Evolutionary conservation across 1,140 invertebrate species (phyloP).

Genomic region (Ostrea edulis): DNA sequence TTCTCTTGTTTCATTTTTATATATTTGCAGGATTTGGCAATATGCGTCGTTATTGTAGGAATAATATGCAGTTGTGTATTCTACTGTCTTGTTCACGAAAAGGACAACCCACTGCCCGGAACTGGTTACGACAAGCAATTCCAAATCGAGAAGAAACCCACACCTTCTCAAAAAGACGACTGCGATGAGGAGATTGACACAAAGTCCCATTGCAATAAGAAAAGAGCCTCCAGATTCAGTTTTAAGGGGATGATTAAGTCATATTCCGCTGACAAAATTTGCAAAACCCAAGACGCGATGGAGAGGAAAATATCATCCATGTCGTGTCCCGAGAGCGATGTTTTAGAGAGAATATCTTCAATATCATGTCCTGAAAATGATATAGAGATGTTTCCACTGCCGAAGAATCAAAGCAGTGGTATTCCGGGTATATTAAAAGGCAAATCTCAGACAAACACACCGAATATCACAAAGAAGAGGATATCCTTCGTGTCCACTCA

Average conservation of each 20-base stretch:
- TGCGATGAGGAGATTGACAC: neutral
- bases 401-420: neutral
- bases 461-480: neutral
- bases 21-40: conserved; percentile 85
- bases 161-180: neutral
- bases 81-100: conserved; percentile 13
- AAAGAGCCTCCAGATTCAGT: neutral
- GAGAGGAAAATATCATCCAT: conserved; percentile 12
- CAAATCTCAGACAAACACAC: neutral
- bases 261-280: neutral
- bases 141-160: neutral
- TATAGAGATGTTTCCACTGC: neutral
- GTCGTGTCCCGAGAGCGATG: conserved; percentile 4
- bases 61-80: conserved; percentile 82
- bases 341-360: neutral
- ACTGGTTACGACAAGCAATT: neutral
- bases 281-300: neutral
- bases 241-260: neutral
- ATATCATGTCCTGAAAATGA: conserved; percentile 7
- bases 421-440: neutral
- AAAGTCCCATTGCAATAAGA: neutral
- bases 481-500: neutral
- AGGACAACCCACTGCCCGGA: conserved; percentile 3
- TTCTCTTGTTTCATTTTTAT: neutral
- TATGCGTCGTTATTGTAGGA: conserved; percentile 86